Evolutionary conservation across 2,888 invertebrate species (phyloP).

Genomic region (Carterocephalus palaemon): DNA sequence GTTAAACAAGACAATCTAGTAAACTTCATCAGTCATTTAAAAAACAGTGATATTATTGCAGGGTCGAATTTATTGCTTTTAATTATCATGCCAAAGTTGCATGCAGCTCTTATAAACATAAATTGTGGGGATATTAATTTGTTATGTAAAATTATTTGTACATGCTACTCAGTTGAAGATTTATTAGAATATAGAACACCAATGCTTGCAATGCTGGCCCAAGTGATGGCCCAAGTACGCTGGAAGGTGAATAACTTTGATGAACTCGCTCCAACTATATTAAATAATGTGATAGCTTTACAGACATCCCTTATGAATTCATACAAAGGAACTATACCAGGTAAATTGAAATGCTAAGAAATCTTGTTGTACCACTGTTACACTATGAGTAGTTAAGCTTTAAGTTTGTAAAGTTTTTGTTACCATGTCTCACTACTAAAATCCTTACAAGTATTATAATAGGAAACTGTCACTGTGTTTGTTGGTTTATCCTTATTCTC

Average conservation of each 20-base stretch:
- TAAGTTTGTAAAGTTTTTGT: no score
- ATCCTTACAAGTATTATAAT: no score
- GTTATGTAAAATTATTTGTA: conserved; percentile 48
- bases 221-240: conserved; percentile 55
- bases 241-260: conserved; percentile 57
- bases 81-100: conserved; percentile 62
- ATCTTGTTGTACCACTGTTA: no score
- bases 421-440: no score
- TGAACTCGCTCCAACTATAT: conserved; percentile 40
- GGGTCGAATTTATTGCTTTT: conserved; percentile 52
- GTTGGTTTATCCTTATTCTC: no score
- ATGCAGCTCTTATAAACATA: conserved; percentile 49
- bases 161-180: conserved; percentile 47
- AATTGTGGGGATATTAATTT: conserved; percentile 44
- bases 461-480: no score
- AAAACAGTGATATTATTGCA: conserved; percentile 44
- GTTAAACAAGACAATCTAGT: conserved; percentile 48
- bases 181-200: conserved; percentile 59
- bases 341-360: conserved; percentile 42
- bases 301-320: conserved; percentile 50
- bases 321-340: conserved; percentile 49
- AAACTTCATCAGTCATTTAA: conserved; percentile 51
- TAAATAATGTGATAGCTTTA: conserved; percentile 50
- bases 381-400: no score
- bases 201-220: conserved; percentile 62